phyloP scores from a whole-genome alignment of 2,797 vertebrate genomes.

The Syngnathus acus region DNA sequence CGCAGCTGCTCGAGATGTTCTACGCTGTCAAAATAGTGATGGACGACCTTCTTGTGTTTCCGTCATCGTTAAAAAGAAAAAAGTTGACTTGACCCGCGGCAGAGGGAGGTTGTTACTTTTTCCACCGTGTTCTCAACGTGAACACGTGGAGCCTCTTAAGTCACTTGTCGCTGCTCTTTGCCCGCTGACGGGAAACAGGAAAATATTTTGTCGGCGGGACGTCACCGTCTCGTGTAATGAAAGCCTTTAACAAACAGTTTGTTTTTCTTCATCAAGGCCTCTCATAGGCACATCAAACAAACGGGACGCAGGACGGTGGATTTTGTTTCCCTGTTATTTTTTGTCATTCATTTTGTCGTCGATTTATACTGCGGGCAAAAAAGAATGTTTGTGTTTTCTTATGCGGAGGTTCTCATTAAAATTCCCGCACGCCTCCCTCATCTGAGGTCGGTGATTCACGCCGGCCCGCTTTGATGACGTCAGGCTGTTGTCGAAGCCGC shows the following conservation, averaged over 20 bases:
- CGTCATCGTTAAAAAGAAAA: background rate
- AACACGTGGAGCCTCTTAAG: background rate
- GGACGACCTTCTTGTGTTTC: conserved; percentile 3
- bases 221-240: background rate
- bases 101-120: background rate
- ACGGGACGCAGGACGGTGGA: background rate
- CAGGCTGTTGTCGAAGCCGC: conserved; percentile 59
- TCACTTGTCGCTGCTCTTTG: background rate
- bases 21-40: conserved; percentile 1
- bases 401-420: conserved; percentile 53
- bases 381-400: conserved; percentile 49
- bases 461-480: conserved; percentile 70
- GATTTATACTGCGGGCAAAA: conserved; percentile 25
- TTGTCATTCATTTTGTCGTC: conserved; percentile 21
- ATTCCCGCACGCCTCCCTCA: conserved; percentile 53
- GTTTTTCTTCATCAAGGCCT: background rate
- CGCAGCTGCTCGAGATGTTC: background rate
- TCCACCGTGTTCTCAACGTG: background rate
- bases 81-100: background rate
- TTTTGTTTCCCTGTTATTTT: conserved; percentile 23
- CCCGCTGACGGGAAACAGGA: background rate
- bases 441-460: conserved; percentile 66
- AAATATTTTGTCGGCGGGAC: background rate
- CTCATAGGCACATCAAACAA: conserved; percentile 1
- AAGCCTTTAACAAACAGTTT: conserved; percentile 3